Percentiles rank a stretch among this genome's conserved stretches.
Evolutionary conservation across 2,888 invertebrate species (phyloP).

Genomic region (Lepetodrilus schrolli): DNA sequence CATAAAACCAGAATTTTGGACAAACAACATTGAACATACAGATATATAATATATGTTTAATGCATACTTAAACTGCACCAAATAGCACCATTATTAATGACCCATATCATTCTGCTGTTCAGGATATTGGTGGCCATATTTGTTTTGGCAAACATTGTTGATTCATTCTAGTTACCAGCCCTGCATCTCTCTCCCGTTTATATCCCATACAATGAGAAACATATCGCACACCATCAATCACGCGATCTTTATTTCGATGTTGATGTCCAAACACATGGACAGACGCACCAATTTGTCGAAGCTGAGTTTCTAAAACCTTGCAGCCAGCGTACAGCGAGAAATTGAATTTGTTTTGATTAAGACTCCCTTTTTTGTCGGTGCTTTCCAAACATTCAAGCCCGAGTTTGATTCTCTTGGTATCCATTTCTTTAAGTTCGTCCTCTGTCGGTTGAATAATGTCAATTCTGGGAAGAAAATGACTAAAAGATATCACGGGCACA

Average conservation of each 20-base stretch:
- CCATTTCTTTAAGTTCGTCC: conserved; percentile 36
- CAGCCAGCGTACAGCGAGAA: conserved; percentile 53
- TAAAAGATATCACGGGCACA: conserved; percentile 48
- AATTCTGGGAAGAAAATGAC: conserved; percentile 49
- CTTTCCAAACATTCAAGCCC: conserved; percentile 30
- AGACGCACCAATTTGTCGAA: conserved; percentile 37
- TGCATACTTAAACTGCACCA: too few species aligned
- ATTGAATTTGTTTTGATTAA: conserved; percentile 39
- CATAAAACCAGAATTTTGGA: too few species aligned
- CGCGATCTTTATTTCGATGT: conserved; percentile 49
- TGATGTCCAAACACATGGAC: conserved; percentile 54
- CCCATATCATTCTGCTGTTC: too few species aligned
- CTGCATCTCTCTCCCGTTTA: conserved; percentile 40
- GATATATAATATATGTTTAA: too few species aligned
- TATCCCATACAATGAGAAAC: conserved; percentile 53
- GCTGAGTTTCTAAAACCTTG: conserved; percentile 39
- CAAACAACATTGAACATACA: too few species aligned
- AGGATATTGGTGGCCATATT: conserved; percentile 37
- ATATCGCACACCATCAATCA: conserved; percentile 47
- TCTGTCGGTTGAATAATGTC: conserved; percentile 42
- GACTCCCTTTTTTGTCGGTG: conserved; percentile 24
- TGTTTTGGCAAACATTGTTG: conserved; percentile 75
- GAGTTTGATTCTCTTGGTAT: conserved; percentile 34
- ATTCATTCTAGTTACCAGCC: conserved; percentile 80
- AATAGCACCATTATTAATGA: too few species aligned